A percentile compares a stretch with the other conserved stretches of the same genome.
Evolutionary conservation across 64 coral and sea anemone genomes (phyloP).

Genomic region (Pocillopora verrucosa): DNA sequence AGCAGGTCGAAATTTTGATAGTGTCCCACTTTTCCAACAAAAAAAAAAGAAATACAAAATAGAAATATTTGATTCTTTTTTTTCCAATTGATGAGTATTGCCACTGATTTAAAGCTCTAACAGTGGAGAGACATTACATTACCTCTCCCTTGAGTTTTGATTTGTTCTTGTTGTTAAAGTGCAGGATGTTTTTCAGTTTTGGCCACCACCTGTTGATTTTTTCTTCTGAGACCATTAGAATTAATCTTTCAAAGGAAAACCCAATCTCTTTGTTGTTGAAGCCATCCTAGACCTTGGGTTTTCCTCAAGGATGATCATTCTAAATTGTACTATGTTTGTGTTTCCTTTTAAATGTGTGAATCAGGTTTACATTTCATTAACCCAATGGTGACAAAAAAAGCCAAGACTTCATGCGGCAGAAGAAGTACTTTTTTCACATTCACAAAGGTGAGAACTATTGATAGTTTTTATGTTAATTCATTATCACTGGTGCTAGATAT

Average conservation of each 20-base stretch:
- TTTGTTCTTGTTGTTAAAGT: slow-evolving; percentile 1
- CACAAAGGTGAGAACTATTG: slow-evolving; percentile 77
- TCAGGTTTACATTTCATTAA: slow-evolving; percentile 99
- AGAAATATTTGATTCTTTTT: background rate
- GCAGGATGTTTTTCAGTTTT: slow-evolving; percentile 14
- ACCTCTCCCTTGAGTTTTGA: background rate
- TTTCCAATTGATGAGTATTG: background rate
- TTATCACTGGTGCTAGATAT: background rate
- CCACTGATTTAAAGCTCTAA: background rate
- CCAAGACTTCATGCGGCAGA: slow-evolving; percentile 94
- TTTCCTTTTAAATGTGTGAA: slow-evolving; percentile 98
- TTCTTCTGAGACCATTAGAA: slow-evolving; percentile 1
- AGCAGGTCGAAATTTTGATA: background rate
- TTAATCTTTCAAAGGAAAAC: slow-evolving; percentile 36
- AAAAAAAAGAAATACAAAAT: background rate
- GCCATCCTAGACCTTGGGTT: slow-evolving; percentile 14
- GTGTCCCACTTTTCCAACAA: background rate
- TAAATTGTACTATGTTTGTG: slow-evolving; percentile 82
- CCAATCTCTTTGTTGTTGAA: slow-evolving; percentile 37
- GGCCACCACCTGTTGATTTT: slow-evolving; percentile 31
- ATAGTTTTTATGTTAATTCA: background rate
- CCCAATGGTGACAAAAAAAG: slow-evolving; percentile 98
- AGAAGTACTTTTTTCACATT: slow-evolving; percentile 97
- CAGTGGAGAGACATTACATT: background rate
- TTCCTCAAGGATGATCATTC: slow-evolving; percentile 62